Evolutionary conservation across 2,113 vertebrate genomes (phyloP).

Genomic region (Gavia stellata): DNA sequence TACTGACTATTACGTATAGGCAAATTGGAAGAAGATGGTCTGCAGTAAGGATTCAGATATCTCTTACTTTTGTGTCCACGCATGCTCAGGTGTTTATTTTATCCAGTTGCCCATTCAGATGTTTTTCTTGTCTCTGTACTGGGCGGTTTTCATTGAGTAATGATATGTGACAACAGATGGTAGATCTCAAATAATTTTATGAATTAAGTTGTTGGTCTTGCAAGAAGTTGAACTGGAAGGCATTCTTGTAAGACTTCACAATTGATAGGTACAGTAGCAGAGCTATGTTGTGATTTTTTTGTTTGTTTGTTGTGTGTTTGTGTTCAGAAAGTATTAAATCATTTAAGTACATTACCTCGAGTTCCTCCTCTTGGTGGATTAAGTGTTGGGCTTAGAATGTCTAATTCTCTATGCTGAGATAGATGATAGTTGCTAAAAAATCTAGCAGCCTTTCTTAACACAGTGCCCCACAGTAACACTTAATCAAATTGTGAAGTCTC

Average conservation of each 20-base stretch:
- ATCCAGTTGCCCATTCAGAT: not conserved
- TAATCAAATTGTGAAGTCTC: not conserved
- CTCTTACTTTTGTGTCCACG: not conserved
- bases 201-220: not conserved
- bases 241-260: not conserved
- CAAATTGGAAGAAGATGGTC: not conserved
- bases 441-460: not conserved
- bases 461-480: not conserved
- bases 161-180: not conserved
- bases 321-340: not conserved
- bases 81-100: not conserved
- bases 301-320: not conserved
- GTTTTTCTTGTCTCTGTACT: not conserved
- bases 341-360: not conserved
- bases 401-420: not conserved
- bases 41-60: not conserved
- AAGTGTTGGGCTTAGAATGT: not conserved
- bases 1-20: fast-evolving
- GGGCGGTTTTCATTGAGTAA: not conserved
- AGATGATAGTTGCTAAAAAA: not conserved
- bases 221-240: not conserved
- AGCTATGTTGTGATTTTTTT: not conserved
- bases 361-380: not conserved
- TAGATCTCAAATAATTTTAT: not conserved
- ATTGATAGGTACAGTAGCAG: not conserved